Evolutionary conservation across 1,140 invertebrate genomes (phyloP), one percentile per base, ranked within the genome.

Genomic region (Drosophila subobscura): DNA sequence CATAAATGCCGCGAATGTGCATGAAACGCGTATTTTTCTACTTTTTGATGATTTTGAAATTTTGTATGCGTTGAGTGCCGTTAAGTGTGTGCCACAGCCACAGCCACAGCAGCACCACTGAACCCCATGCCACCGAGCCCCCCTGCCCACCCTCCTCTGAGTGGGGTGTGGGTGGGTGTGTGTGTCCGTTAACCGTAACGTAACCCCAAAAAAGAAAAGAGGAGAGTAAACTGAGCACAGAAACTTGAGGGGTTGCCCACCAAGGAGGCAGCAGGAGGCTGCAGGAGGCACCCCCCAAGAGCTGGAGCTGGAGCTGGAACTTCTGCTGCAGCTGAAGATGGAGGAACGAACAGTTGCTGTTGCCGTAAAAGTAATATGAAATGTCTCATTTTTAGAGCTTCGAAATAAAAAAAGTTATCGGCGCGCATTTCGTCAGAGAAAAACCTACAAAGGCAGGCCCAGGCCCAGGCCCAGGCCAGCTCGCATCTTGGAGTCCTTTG

Each of bases 1-100:
- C 88, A 90, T 90, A 88, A 90, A 90, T 84, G 88, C 76, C 79
- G 81, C 81, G 71, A 86, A 90, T 90, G 86, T 90, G 83, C 84
- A 88, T 89, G 83, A 89, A 88, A 88, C 64, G 83, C 84, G 83
- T 88, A 88, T 88, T 88, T 88, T 88, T 86, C 83, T 88, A 88
- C 83, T 88, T 88, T 88, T 88, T 86, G 81, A 86, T 86, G 81
- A 86, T 86, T 86, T 86, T 86, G 81, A 86, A 86, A 86, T 86
- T 86, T 86, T 86, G 81, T 86, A 86, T 86, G 81, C 81, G 81
- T 86, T 88, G 81, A 86, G 81, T 86, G 83, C 81, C 81, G 83
- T 88, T 86, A 88, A 85, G 55, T 65, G 65, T 77, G 72, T 61
- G 55, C 54, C 45, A 22, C 41, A 49, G 29, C 54, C 45, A 22